Evolutionary conservation across 30 jellyfish, hydroid and myxozoan genomes (phyloP), one percentile per base, ranked within the genome.

Genomic region (Aurelia coerulea): DNA sequence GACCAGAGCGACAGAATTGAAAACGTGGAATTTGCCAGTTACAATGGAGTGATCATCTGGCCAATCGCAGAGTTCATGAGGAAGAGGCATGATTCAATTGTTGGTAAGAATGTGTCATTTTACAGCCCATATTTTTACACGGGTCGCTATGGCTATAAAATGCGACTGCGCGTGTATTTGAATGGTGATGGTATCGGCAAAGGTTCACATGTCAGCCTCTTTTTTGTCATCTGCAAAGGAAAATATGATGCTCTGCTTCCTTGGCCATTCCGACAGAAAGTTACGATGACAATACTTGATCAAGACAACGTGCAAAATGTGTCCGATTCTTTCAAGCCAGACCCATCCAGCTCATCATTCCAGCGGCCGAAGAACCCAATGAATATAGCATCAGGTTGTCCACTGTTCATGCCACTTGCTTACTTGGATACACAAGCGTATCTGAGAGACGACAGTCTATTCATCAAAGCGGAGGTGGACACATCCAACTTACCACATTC

Each of bases 331-430:
- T 94, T 94, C 83, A 67, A 64, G 54, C 96, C 99, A 2, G 96
- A 94, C 78, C 91, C 94, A 12, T 15, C 77, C 46, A 90, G 98
- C 39, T 83, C 99, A 12, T 90, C 98, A 31, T 94, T 94, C 74
- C 91, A 74, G 62, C 63, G 87, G 74, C 99, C 99, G 8, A 69
- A 53, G 62, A 81, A 83, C 15, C 90, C 87, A 62, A 94, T 83
- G 96, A 94, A 94, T 73, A 79, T 94, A n/a, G 99, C 99, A n/a
- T 95, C 99, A 0, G 99, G 99, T 10, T 79, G 96, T 74, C 99
- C 99, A 50, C 84, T 80, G 74, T 92, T 92, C 75, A 74, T 87
- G 88, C 80, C 83, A 18, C 84, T 73, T 14, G 66, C 76, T 46
- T 31, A 37, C 19, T 68, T 84, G 6, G 93, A 84, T 65, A 73